Conservation (phyloP, 1,140 invertebrate species). For the Drosophila sp. region DNA sequence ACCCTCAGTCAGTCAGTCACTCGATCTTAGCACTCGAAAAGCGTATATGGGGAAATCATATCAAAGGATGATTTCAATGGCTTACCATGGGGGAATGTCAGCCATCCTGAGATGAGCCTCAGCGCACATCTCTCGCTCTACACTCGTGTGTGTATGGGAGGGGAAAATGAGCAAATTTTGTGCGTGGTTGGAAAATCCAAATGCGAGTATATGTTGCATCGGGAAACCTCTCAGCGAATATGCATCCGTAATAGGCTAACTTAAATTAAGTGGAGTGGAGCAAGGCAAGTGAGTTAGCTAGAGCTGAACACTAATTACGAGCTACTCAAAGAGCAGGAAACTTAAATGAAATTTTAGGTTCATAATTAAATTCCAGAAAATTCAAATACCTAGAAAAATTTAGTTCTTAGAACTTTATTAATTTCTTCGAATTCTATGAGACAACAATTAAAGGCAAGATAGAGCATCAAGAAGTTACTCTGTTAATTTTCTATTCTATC, state of each 20-base stretch:
- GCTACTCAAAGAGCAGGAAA: background rate
- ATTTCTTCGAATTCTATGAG: no score
- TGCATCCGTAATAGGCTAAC: background rate
- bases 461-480: no score
- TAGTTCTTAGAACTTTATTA: no score
- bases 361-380: no score
- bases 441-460: no score
- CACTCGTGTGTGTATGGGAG: background rate
- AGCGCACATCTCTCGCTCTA: background rate
- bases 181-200: background rate
- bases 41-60: conserved; percentile 13
- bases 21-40: conserved; percentile 4
- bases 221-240: background rate
- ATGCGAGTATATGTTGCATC: background rate
- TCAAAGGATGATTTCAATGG: conserved; percentile 9
- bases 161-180: conserved; percentile 10
- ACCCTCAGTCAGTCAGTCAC: background rate
- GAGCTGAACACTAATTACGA: background rate
- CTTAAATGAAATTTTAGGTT: background rate
- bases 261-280: background rate
- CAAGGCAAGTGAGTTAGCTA: background rate
- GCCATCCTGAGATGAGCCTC: background rate
- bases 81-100: conserved; percentile 6
- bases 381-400: no score
- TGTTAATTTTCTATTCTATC: no score